Conservation (phyloP, 2,797 vertebrate genomes). For the Syndactyla subalaris region DNA sequence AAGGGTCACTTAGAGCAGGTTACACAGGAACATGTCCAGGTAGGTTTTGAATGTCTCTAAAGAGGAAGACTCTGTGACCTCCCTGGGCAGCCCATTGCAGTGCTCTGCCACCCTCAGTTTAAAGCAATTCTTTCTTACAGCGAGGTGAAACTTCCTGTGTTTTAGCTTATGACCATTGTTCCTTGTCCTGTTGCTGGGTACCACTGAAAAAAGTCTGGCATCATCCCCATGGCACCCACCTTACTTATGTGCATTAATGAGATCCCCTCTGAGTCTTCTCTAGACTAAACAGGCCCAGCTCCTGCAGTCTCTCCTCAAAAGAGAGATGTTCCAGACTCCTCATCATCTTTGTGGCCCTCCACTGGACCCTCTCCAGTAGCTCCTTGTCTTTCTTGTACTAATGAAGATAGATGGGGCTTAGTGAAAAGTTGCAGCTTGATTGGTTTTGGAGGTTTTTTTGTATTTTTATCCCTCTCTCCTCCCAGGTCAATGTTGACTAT, state of each 20-base stretch:
- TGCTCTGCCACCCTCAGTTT: not conserved
- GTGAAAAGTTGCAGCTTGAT: not conserved
- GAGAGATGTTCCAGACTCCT: not conserved
- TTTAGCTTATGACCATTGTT: not conserved
- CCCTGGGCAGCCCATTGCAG: not conserved
- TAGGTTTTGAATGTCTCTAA: not conserved
- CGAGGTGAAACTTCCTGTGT: not conserved
- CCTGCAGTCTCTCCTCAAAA: not conserved
- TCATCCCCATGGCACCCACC: too few species aligned
- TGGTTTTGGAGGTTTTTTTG: not conserved
- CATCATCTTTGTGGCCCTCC: not conserved
- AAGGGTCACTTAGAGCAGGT: not conserved
- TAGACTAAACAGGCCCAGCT: not conserved
- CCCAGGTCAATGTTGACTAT: slow-evolving; percentile 90
- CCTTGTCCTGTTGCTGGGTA: accelerated
- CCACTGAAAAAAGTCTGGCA: not conserved
- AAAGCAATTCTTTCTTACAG: not conserved
- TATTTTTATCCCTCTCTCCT: not conserved
- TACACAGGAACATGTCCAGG: not conserved
- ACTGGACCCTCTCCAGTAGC: not conserved
- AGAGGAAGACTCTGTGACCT: not conserved
- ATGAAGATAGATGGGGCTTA: not conserved
- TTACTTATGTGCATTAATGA: not conserved
- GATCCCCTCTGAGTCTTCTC: not conserved
- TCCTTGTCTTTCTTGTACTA: not conserved